Evolutionary conservation across 2,888 invertebrate genomes (phyloP), one percentile per base, ranked within the genome.

Genomic region (Sarcophaga caerulescens): DNA sequence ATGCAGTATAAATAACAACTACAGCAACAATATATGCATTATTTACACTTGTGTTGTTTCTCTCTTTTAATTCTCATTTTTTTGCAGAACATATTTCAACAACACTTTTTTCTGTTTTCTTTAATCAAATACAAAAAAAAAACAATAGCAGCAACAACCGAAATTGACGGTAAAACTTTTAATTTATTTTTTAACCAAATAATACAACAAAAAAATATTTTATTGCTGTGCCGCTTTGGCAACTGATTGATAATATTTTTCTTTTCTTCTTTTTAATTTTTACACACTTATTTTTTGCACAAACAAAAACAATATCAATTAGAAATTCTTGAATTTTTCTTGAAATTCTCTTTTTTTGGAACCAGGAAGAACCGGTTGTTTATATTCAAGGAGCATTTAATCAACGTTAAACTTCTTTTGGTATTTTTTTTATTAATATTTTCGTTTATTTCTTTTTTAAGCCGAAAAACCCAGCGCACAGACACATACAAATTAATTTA

Each of bases 281-380:
- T n/a, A 21, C 71, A 63, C 47, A 65, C 25, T 47, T 69, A 66
- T 63, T 76, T n/a, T 81, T 81, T 47, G 62, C 60, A 62, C 52
- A 21, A 52, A 52, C 52, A 52, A 52, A 57, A 69, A 68, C 17
- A 21, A 74, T 75, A 74, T 65, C 12, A 81, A 59, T 77, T 65
- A 73, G 23, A 45, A 78, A 47, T 73, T 65, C 57, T 25, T 35
- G 65, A 66, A 45, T 71, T 57, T 66, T 65, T 63, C 65, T 73
- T 71, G 14, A 4, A 25, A 12, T 66, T 52, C 65, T 68, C 66
- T 66, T 70, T 59, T 59, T 23, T n/a, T 69, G 19, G 10, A 69
- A 65, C 60, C 52, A 79, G 81, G 74, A 86, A 86, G 74, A 86
- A 86, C 86, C 86, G 81, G 86, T 86, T 86, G 84, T 75, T 81